phyloP scores from a whole-genome alignment of 1,140 invertebrate species.

The Papilio helenus region DNA sequence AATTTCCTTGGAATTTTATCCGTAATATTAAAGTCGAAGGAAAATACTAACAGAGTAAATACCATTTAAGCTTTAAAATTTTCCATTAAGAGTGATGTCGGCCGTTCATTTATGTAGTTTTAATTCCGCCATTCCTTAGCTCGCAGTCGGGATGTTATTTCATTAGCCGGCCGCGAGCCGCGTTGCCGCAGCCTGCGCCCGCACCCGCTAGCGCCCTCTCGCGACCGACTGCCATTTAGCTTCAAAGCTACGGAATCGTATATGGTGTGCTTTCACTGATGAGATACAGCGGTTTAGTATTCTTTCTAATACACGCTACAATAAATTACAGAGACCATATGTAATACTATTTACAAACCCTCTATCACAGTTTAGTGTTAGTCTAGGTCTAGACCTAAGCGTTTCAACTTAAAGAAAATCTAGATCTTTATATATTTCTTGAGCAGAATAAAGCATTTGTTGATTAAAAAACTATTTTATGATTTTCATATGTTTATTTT shows the following conservation, averaged over 20 bases:
- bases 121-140: slow-evolving; percentile 81
- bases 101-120: slow-evolving; percentile 79
- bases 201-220: background rate
- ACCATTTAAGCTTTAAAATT: slow-evolving; percentile 62
- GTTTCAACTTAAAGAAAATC: background rate
- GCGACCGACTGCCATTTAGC: slow-evolving; percentile 69
- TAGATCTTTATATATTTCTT: background rate
- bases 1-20: background rate
- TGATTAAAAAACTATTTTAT: slow-evolving; percentile 1
- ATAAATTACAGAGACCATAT: background rate
- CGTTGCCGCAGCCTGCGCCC: slow-evolving; percentile 29
- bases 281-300: slow-evolving; percentile 28
- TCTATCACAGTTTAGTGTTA: too few relatives aligned
- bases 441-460: background rate
- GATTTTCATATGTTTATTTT: background rate
- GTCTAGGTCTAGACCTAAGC: too few relatives aligned
- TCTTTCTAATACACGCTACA: background rate
- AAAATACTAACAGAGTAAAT: slow-evolving; percentile 41
- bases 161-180: slow-evolving; percentile 69
- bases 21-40: slow-evolving; percentile 10
- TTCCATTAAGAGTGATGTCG: slow-evolving; percentile 62
- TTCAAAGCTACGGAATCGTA: slow-evolving; percentile 61
- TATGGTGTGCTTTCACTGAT: slow-evolving; percentile 27
- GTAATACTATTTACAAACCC: too few relatives aligned
- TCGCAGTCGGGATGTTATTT: slow-evolving; percentile 74